Evolutionary conservation across 2,888 invertebrate species (phyloP), one percentile per base, ranked within the genome.

Genomic region (Dyspetes luteomarginatus): DNA sequence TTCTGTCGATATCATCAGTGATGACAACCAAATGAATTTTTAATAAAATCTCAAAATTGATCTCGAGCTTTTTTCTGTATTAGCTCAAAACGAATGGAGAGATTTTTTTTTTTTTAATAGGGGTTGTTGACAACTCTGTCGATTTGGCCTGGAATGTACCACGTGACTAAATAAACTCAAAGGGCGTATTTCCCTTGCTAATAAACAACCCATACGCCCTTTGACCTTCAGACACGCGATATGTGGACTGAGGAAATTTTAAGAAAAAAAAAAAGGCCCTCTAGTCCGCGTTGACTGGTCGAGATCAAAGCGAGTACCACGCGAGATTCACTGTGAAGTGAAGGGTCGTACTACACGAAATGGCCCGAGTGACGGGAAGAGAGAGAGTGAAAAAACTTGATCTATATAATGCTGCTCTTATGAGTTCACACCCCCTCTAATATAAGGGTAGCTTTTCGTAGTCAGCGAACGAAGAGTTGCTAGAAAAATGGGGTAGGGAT

Each of bases 281-380:
- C 82, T n/a, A n/a, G 75, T 60, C 65, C 82, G 81, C 84, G 84
- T 82, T 82, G 84, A 85, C 86, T 83, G 87, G 88, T 88, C 88
- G 87, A 89, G 89, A 89, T 89, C 89, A 89, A 89, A 89, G 89
- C 84, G 86, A 89, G 88, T 86, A 85, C 86, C 82, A 58, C 64
- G 72, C 76, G 36, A 71, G 75, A 73, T 72, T 60, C 50, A 68
- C 58, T 73, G 72, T 72, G 76, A 60, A 75, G 52, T 74, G 72
- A 78, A 78, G 83, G 80, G 76, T 78, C 65, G 43, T 26, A 15
- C 56, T 24, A 43, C 62, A 58, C 43, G 43, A 55, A 55, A 50
- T 65, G 76, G 65, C 65, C 50, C 74, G 48, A 58, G 71, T 55
- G 36, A 41, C 56, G 62, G 30, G 62, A 45, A 62, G 48, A 60